Evolutionary conservation across 2,797 vertebrate genomes (phyloP), one percentile per base, ranked within the genome.

Genomic region (Catostomus latipinnis): DNA sequence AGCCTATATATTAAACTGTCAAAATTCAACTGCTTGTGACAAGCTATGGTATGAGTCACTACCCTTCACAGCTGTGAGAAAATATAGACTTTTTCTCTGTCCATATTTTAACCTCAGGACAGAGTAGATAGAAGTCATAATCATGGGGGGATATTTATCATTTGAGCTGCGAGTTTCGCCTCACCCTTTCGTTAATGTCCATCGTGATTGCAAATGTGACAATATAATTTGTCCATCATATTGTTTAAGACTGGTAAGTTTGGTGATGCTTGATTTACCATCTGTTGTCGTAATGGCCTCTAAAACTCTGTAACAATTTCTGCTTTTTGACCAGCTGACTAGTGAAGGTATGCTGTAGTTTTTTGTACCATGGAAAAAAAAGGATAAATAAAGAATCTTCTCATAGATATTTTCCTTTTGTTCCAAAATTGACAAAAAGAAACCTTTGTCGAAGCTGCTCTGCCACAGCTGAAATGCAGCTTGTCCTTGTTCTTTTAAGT

Each of bases 1-100:
- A 90, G 88, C 88, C 80, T 91, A 88, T 93, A 91, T 92, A 93
- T 92, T 86, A 92, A 90, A 91, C 87, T 92, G 92, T 94, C 93
- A 93, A 83, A 90, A 82, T 84, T 74, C 34, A 34, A 34, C 34
- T 4, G 34, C 34, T 34, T 34, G 34, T 34, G 34, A 34, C 34
- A 34, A 34, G 34, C 34, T 34, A 34, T 34, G 34, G 34, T 34
- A 34, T 34, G 34, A 34, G 34, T 34, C 91, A 92, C 6, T 65
- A 86, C 52, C 80, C 83, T 63, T 84, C 67, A 0, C 86, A 91
- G 86, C 74, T 72, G 75, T 74, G 61, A 72, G 62, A 76, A 74
- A 81, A 81, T 53, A 43, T 74, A 85, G 81, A 69, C 16, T 34
- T 11, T 18, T 50, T 74, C 48, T 14, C 60, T 1, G n/a, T 74